Evolutionary conservation across 2,113 vertebrate species (phyloP).

Genomic region (Phylloscopus trochiloides): DNA sequence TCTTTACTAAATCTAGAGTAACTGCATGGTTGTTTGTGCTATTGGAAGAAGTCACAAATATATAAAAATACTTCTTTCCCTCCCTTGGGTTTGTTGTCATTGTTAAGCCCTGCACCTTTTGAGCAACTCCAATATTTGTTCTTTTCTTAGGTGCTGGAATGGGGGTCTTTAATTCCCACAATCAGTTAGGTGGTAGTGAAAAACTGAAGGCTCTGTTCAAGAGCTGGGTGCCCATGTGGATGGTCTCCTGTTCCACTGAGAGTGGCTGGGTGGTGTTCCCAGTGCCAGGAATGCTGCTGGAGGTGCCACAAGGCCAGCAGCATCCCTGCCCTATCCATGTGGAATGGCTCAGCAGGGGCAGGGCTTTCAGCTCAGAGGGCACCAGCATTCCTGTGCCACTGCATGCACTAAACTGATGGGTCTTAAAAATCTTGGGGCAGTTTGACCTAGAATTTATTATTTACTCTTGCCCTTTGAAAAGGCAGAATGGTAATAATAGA

Average conservation of each 20-base stretch:
- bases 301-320: background rate
- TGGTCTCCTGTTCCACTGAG: background rate
- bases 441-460: background rate
- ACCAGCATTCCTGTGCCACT: background rate
- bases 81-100: background rate
- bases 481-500: background rate
- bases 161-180: background rate
- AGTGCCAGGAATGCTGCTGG: background rate
- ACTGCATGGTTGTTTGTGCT: background rate
- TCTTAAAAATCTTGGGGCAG: background rate
- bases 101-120: background rate
- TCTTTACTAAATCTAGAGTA: background rate
- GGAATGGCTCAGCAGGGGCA: background rate
- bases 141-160: background rate
- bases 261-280: background rate
- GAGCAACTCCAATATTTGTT: background rate
- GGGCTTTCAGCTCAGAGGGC: background rate
- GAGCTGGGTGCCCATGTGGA: background rate
- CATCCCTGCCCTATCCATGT: background rate
- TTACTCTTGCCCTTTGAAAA: background rate
- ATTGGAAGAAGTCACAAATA: background rate
- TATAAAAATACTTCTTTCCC: background rate
- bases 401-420: background rate
- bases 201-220: background rate
- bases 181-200: background rate